A percentile compares a stretch with the other conserved stretches of the same genome.
Conservation (phyloP, 2,797 vertebrate species). For the Danionella dracula region DNA sequence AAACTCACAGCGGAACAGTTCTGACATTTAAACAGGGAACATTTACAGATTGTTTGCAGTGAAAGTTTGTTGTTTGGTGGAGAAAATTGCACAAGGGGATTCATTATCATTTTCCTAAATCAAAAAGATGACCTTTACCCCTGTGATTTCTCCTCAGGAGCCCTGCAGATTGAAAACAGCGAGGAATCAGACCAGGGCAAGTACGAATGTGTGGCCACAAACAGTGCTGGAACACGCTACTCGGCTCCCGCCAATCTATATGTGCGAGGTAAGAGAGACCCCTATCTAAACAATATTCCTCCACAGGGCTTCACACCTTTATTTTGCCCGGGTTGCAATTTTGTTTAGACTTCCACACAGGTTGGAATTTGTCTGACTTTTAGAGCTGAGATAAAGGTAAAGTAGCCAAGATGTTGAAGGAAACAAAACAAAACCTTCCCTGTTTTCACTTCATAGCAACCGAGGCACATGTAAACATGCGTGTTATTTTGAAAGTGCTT, state of each 20-base stretch:
- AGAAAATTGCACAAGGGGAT: conserved; percentile 5
- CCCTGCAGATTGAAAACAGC: conserved; percentile 75
- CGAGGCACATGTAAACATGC: not conserved
- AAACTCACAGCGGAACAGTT: conserved; percentile 34
- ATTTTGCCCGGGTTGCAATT: conserved; percentile 49
- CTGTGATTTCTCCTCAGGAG: conserved; percentile 56
- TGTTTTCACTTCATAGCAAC: conserved; percentile 16
- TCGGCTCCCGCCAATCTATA: conserved; percentile 76
- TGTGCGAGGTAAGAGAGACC: conserved; percentile 67
- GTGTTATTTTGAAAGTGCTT: not conserved
- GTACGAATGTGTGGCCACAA: conserved; percentile 74
- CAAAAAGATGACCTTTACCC: conserved; percentile 12
- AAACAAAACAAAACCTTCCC: not conserved
- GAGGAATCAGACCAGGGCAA: conserved; percentile 76
- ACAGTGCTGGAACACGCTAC: conserved; percentile 73
- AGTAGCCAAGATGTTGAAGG: not conserved
- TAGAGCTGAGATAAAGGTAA: not conserved
- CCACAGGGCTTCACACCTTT: conserved; percentile 41
- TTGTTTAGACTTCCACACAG: conserved; percentile 51
- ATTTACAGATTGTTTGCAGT: conserved; percentile 25
- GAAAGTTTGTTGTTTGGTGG: not conserved
- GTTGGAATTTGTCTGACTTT: conserved; percentile 44
- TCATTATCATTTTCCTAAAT: conserved; percentile 23
- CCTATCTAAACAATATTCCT: conserved; percentile 61
- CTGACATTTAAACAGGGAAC: conserved; percentile 27